phyloP scores from a whole-genome alignment of 2,797 vertebrate genomes.

The Hydrophis major region DNA sequence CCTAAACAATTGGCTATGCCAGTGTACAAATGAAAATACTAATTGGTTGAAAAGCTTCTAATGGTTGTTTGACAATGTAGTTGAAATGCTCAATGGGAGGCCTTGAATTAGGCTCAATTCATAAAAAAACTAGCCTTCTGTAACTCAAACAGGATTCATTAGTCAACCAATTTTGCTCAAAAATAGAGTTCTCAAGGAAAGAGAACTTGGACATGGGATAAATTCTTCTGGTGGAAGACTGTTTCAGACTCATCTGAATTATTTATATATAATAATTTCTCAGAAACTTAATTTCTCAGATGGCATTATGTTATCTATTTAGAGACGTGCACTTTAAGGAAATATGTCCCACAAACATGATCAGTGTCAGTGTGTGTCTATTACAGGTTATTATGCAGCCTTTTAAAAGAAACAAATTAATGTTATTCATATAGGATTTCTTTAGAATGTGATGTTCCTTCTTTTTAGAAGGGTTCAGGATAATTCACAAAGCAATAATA shows the following conservation, averaged over 20 bases:
- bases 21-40: not conserved
- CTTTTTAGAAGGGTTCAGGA: not conserved
- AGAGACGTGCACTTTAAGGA: not conserved
- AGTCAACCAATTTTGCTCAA: not conserved
- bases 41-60: not conserved
- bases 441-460: not conserved
- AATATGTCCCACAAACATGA: not conserved
- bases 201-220: not conserved
- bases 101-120: not conserved
- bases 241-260: not conserved
- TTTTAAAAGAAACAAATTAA: not conserved
- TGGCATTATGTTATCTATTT: not conserved
- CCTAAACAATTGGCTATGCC: not conserved
- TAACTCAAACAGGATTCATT: not conserved
- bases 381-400: not conserved
- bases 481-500: not conserved
- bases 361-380: not conserved
- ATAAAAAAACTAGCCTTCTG: not conserved
- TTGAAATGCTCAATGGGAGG: not conserved
- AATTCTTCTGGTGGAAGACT: not conserved
- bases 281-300: not conserved
- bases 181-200: not conserved
- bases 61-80: not conserved
- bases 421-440: not conserved
- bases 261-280: not conserved